A percentile compares a stretch with the other conserved stretches of the same genome.
Evolutionary conservation across 1,140 invertebrate species (phyloP).

Genomic region (Lamellibrachia luymesi): DNA sequence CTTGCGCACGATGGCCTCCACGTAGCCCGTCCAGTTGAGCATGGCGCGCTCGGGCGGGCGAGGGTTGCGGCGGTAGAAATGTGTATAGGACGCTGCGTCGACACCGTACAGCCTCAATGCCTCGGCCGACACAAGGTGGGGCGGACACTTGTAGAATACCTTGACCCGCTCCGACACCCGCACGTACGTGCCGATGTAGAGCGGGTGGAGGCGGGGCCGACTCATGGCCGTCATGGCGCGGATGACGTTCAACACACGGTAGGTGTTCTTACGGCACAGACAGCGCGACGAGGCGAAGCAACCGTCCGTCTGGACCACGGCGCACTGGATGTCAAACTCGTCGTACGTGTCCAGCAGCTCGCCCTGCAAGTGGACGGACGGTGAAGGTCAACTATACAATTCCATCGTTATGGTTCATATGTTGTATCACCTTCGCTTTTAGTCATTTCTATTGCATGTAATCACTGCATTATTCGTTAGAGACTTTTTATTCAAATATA

Average conservation of each 20-base stretch:
- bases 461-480: too few species aligned
- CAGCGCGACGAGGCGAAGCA: conserved; percentile 8
- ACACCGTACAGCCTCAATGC: background rate
- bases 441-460: background rate
- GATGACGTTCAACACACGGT: background rate
- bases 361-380: background rate
- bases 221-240: conserved; percentile 8
- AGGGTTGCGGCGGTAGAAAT: background rate
- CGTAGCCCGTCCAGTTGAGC: background rate
- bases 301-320: background rate
- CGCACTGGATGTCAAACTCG: conserved; percentile 10
- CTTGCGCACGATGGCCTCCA: background rate
- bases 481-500: too few species aligned
- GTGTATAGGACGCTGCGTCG: background rate
- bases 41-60: background rate
- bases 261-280: conserved; percentile 2
- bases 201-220: background rate
- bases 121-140: background rate
- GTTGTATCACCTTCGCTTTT: background rate
- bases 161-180: conserved; percentile 7
- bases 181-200: conserved; percentile 2
- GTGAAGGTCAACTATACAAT: too few species aligned
- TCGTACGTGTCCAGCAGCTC: background rate
- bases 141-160: conserved; percentile 9
- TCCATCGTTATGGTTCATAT: too few species aligned